A percentile compares a stretch with the other conserved stretches of the same genome.
Conservation (phyloP, 2,113 vertebrate genomes). For the Chaetodon auriga region DNA sequence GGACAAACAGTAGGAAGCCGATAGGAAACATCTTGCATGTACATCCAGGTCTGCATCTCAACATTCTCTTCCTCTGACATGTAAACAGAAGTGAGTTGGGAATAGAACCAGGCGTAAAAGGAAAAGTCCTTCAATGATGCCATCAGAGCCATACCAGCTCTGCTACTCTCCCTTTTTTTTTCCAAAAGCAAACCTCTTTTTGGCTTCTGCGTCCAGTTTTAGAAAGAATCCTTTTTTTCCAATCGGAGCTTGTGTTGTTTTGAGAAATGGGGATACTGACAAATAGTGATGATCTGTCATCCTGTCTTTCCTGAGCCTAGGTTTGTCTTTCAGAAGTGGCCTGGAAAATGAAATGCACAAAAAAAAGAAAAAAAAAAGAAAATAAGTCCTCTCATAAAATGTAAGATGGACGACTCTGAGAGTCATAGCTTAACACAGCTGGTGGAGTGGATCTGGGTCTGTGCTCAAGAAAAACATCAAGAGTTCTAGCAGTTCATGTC, state of each 20-base stretch:
- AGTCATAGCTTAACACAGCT: constrained; percentile 67
- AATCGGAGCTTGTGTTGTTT: constrained; percentile 54
- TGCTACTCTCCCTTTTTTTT: constrained; percentile 57
- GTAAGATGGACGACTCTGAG: constrained; percentile 61
- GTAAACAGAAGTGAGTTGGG: constrained; percentile 53
- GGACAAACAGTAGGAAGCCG: constrained; percentile 74
- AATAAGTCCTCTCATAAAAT: constrained; percentile 65
- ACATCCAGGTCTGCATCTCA: constrained; percentile 69
- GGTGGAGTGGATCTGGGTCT: constrained; percentile 66
- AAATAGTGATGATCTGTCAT: constrained; percentile 61
- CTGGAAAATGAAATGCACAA: constrained; percentile 51
- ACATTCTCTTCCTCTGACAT: constrained; percentile 64
- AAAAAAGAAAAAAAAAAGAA: constrained; percentile 33
- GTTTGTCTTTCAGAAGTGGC: constrained; percentile 67
- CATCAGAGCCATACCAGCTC: constrained; percentile 18
- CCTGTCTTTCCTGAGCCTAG: constrained; percentile 28
- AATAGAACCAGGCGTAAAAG: constrained; percentile 18
- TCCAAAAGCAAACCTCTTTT: constrained; percentile 41
- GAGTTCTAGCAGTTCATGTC: constrained; percentile 54
- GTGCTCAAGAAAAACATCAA: constrained; percentile 68
- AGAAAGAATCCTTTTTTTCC: constrained; percentile 46
- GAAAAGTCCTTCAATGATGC: constrained; percentile 37
- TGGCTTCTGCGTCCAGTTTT: constrained; percentile 12
- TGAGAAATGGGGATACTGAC: constrained; percentile 61
- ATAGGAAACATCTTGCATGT: constrained; percentile 81